A percentile compares a stretch with the other conserved stretches of the same genome.
Conservation (phyloP, 2,797 vertebrate species). For the Ara ararauna region DNA sequence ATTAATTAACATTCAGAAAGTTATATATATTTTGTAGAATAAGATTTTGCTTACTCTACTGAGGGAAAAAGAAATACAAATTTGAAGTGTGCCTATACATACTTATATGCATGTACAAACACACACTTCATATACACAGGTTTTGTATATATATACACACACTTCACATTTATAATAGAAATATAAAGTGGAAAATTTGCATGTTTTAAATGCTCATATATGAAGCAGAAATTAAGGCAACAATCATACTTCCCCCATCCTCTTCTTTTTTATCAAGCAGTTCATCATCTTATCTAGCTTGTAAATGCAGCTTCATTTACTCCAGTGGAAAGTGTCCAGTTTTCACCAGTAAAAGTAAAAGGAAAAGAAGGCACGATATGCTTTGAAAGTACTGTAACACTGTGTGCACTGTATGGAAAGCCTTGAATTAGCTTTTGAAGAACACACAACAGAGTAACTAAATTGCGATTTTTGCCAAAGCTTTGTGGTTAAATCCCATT, state of each 20-base stretch:
- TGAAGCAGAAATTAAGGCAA: background rate
- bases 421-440: conserved; percentile 18
- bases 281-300: background rate
- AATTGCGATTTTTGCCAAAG: background rate
- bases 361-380: background rate
- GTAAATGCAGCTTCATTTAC: background rate
- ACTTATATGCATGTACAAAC: background rate
- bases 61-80: background rate
- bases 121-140: background rate
- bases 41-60: background rate
- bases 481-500: conserved; percentile 3
- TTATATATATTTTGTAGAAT: background rate
- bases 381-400: background rate
- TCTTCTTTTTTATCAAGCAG: background rate
- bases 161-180: background rate
- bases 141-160: background rate
- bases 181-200: background rate
- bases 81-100: background rate
- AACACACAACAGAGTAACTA: background rate
- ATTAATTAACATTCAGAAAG: background rate
- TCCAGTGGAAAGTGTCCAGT: background rate
- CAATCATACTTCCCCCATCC: background rate
- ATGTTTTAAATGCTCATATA: background rate
- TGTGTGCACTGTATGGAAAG: background rate
- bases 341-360: background rate